Percentiles rank a stretch among this genome's conserved stretches.
These are phyloP conservation scores for Paramisgurnus dabryanus DNA, from an alignment of 2,113 vertebrate genomes.

Conservation along the genomic window DNA sequence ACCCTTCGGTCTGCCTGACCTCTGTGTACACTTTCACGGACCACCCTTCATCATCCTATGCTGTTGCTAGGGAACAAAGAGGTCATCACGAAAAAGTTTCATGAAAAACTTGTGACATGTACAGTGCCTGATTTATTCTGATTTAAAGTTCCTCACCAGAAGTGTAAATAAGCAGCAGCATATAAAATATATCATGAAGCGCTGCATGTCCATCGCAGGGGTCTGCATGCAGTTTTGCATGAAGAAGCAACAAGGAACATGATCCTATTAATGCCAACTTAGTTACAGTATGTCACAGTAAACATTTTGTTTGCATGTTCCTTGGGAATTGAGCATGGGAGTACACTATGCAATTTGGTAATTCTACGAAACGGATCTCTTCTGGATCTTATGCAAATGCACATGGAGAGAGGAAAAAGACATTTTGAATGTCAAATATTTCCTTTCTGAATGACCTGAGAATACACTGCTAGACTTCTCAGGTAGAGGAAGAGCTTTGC, in stretches of 20 bases:
- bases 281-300: too few relatives aligned
- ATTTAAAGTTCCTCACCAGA: slow-evolving; percentile 58
- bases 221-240: neutral
- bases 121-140: neutral
- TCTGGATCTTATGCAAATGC: slow-evolving; percentile 17
- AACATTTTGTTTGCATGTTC: too few relatives aligned
- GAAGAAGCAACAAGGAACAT: slow-evolving; percentile 11
- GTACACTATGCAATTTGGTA: neutral
- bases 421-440: slow-evolving; percentile 36
- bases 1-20: slow-evolving; percentile 80
- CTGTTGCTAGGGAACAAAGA: slow-evolving; percentile 9
- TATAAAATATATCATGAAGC: slow-evolving; percentile 40
- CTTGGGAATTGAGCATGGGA: too few relatives aligned
- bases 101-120: neutral
- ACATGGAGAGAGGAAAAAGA: neutral
- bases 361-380: neutral
- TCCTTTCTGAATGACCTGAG: neutral
- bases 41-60: slow-evolving; percentile 78
- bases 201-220: slow-evolving; percentile 53
- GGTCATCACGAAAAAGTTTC: neutral
- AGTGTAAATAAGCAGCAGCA: slow-evolving; percentile 52
- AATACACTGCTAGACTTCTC: neutral
- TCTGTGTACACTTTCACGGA: slow-evolving; percentile 82
- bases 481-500: neutral
- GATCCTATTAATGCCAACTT: slow-evolving; percentile 16